phyloP scores from a whole-genome alignment of 2,888 invertebrate species.

The Tenthredo amoena region DNA sequence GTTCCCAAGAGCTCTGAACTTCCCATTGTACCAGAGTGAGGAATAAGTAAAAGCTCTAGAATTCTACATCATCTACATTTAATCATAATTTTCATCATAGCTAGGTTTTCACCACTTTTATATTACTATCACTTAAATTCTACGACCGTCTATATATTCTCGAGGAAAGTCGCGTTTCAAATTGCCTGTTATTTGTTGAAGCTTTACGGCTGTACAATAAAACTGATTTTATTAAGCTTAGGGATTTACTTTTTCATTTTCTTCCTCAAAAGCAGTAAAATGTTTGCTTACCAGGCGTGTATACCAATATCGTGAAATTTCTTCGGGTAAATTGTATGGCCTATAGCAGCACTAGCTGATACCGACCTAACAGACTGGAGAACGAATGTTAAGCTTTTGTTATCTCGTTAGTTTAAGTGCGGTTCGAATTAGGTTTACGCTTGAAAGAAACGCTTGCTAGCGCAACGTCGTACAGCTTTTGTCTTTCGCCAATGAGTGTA shows the following conservation, averaged over 20 bases:
- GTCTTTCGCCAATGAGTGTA: background rate
- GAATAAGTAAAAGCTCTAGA: background rate
- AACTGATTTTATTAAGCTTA: background rate
- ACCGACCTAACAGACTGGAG: constrained; percentile 18
- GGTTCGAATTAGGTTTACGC: constrained; percentile 43
- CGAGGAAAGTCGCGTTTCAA: background rate
- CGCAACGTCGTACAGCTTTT: constrained; percentile 4
- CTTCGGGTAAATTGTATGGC: constrained; percentile 33
- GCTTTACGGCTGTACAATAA: background rate
- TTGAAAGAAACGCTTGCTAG: constrained; percentile 25
- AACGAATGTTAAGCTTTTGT: constrained; percentile 45
- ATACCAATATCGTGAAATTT: constrained; percentile 30
- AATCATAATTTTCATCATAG: background rate
- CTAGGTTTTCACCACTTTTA: background rate
- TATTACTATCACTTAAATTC: background rate
- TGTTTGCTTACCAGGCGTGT: background rate
- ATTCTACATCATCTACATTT: background rate
- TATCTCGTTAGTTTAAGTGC: constrained; percentile 50
- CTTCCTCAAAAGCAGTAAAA: background rate
- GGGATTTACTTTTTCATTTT: background rate
- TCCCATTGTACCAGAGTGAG: background rate
- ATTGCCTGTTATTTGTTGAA: background rate
- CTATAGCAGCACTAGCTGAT: constrained; percentile 29
- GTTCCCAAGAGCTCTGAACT: background rate
- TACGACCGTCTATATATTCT: background rate